phyloP scores from a whole-genome alignment of 2,113 vertebrate genomes.

The Paraplagusia blochii region DNA sequence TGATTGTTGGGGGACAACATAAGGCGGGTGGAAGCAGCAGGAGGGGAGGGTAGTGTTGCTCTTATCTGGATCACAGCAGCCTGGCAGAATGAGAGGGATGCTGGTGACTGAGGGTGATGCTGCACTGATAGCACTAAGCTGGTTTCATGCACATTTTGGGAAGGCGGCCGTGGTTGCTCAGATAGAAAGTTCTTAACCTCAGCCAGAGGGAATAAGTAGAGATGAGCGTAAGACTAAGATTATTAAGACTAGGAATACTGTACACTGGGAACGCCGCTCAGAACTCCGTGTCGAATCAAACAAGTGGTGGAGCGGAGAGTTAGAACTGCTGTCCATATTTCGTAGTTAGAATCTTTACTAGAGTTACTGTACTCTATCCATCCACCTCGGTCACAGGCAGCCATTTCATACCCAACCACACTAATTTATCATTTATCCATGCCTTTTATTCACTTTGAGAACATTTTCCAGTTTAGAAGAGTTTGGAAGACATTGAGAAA shows the following conservation, averaged over 20 bases:
- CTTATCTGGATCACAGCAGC: slow-evolving; percentile 72
- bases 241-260: slow-evolving; percentile 66
- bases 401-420: no score
- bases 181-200: slow-evolving; percentile 59
- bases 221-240: slow-evolving; percentile 43
- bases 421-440: no score
- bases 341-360: no score
- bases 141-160: slow-evolving; percentile 75
- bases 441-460: no score
- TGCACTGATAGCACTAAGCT: slow-evolving; percentile 66
- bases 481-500: no score
- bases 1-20: slow-evolving; percentile 51
- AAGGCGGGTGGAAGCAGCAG: slow-evolving; percentile 41
- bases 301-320: no score
- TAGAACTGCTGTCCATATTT: no score
- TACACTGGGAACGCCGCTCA: slow-evolving; percentile 44
- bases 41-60: slow-evolving; percentile 48
- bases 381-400: no score
- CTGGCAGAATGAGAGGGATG: slow-evolving; percentile 62
- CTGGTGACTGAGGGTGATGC: slow-evolving; percentile 71
- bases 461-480: no score
- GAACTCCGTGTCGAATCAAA: no score
- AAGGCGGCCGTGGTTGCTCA: slow-evolving; percentile 59
- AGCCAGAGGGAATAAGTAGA: slow-evolving; percentile 17
- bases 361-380: no score